A percentile compares a stretch with the other conserved stretches of the same genome.
Evolutionary conservation across 1,140 invertebrate species (phyloP).

Genomic region (Apolygus lucorum): DNA sequence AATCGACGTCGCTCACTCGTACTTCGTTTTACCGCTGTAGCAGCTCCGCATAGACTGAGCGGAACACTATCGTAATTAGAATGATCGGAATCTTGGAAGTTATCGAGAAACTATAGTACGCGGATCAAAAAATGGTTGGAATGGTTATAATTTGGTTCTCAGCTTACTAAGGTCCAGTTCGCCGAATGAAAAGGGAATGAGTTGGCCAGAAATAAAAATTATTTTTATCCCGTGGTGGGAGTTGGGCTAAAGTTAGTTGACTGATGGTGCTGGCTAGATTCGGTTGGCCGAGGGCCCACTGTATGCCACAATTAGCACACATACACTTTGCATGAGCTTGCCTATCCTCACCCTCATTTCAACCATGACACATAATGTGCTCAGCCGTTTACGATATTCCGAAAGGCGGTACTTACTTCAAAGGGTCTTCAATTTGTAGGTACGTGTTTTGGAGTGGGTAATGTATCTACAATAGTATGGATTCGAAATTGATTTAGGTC

Average conservation of each 20-base stretch:
- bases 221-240: slow-evolving; percentile 9
- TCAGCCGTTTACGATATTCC: too few relatives aligned
- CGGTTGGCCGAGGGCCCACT: slow-evolving; percentile 2
- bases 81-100: background rate
- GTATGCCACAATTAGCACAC: slow-evolving; percentile 8
- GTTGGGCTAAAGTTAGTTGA: slow-evolving; percentile 10
- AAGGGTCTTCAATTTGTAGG: too few relatives aligned
- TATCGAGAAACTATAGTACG: too few relatives aligned
- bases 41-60: too few relatives aligned
- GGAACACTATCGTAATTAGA: background rate
- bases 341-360: background rate
- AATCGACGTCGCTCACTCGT: background rate
- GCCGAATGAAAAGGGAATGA: slow-evolving; percentile 5
- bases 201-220: slow-evolving; percentile 11
- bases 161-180: slow-evolving; percentile 3
- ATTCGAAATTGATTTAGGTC: too few relatives aligned
- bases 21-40: too few relatives aligned
- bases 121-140: background rate
- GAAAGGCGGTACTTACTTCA: too few relatives aligned
- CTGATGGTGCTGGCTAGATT: slow-evolving; percentile 12
- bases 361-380: background rate
- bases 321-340: background rate
- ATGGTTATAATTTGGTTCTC: background rate
- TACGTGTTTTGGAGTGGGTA: too few relatives aligned
- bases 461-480: too few relatives aligned